phyloP scores from a whole-genome alignment of 2,797 vertebrate genomes.

The Chelon labrosus region DNA sequence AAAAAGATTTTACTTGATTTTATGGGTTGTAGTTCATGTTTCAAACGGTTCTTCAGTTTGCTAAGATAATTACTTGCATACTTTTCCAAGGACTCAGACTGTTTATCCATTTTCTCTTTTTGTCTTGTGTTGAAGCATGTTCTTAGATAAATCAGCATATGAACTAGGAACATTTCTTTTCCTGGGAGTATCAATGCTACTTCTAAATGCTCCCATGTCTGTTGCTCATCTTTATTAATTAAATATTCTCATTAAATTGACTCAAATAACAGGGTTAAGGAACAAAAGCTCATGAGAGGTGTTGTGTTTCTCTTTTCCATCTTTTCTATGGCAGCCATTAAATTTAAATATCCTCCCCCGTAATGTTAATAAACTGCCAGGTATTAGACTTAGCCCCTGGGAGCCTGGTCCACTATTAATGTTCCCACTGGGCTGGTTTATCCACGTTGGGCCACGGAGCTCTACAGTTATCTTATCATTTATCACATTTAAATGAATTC shows the following conservation, averaged over 20 bases:
- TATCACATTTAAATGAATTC: conserved; percentile 66
- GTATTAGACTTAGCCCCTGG: conserved; percentile 49
- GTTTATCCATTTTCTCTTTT: conserved; percentile 2
- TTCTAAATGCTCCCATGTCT: conserved; percentile 15
- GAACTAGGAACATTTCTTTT: conserved; percentile 16
- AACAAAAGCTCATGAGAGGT: conserved; percentile 41
- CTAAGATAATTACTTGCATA: no score
- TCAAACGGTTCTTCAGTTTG: no score
- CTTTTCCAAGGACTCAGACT: not conserved
- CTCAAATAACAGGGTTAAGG: conserved; percentile 53
- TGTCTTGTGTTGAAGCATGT: not conserved
- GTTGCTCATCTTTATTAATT: conserved; percentile 53
- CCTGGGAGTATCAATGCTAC: conserved; percentile 17
- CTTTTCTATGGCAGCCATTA: conserved; percentile 49
- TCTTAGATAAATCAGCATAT: conserved; percentile 34
- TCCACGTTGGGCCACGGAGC: conserved; percentile 34
- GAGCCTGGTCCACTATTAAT: conserved; percentile 48
- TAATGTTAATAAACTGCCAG: conserved; percentile 62
- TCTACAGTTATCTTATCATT: conserved; percentile 44
- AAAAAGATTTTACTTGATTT: no score
- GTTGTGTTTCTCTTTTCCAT: conserved; percentile 56
- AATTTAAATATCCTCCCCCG: conserved; percentile 45
- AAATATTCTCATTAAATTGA: conserved; percentile 57
- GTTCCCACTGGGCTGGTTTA: conserved; percentile 38
- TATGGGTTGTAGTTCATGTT: no score